Evolutionary conservation across 2,888 invertebrate species (phyloP).

Genomic region (Pheosia gnoma): DNA sequence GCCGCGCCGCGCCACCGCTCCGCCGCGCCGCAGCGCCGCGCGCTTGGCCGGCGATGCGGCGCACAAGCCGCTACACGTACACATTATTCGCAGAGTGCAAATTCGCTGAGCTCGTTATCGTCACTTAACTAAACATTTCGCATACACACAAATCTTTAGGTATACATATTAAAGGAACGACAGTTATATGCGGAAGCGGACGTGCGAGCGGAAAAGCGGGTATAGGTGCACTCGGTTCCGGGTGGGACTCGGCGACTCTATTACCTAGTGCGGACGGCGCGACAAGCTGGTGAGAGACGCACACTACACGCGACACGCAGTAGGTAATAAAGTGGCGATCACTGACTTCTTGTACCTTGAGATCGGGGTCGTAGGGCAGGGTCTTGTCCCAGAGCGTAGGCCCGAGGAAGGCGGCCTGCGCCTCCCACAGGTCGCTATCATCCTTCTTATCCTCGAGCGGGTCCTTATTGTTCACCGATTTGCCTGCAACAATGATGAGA

Average conservation of each 20-base stretch:
- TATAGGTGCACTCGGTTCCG: slow-evolving; percentile 18
- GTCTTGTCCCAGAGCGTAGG: slow-evolving; percentile 98
- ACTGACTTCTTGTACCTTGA: slow-evolving; percentile 94
- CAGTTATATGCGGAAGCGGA: slow-evolving; percentile 21
- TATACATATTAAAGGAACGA: slow-evolving; percentile 10
- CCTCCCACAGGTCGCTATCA: slow-evolving; percentile 95
- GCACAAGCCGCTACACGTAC: slow-evolving; percentile 8
- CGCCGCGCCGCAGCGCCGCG: slow-evolving; percentile 4
- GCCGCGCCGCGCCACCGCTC: slow-evolving; percentile 26
- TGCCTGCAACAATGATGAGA: slow-evolving; percentile 84
- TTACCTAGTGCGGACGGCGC: slow-evolving; percentile 67
- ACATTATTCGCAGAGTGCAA: slow-evolving; percentile 32
- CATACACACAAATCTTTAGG: slow-evolving; percentile 13
- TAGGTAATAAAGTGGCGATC: slow-evolving; percentile 75
- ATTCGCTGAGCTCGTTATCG: slow-evolving; percentile 34
- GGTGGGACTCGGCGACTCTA: slow-evolving; percentile 51
- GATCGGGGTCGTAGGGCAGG: slow-evolving; percentile 95
- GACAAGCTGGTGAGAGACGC: slow-evolving; percentile 53
- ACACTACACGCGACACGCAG: slow-evolving; percentile 70
- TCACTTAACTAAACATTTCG: slow-evolving; percentile 7
- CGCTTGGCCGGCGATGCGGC: slow-evolving; percentile 6
- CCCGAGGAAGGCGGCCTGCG: slow-evolving; percentile 97
- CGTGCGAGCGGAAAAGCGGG: slow-evolving; percentile 17
- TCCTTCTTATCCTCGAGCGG: slow-evolving; percentile 89
- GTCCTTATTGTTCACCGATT: slow-evolving; percentile 86